A percentile compares a stretch with the other conserved stretches of the same genome.
Evolutionary conservation across 2,113 vertebrate genomes (phyloP).

Genomic region (Brevimyrus niger): DNA sequence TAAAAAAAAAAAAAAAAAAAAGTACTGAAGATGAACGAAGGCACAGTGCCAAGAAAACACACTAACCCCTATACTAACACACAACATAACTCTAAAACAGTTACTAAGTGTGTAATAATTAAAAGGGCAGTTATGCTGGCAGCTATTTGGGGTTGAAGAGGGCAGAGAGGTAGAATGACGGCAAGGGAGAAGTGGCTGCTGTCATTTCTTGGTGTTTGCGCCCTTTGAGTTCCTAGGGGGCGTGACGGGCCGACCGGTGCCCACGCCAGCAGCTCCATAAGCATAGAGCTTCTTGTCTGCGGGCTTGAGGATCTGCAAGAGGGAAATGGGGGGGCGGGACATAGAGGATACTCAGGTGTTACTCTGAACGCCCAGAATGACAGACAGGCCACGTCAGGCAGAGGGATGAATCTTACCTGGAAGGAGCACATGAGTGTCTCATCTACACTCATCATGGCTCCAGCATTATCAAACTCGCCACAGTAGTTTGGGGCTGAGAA

Average conservation of each 20-base stretch:
- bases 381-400: background rate
- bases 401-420: conserved; percentile 61
- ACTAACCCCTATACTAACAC: background rate
- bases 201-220: conserved; percentile 89
- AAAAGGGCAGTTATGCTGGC: conserved; percentile 51
- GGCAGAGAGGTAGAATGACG: conserved; percentile 51
- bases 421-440: conserved; percentile 97
- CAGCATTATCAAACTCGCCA: conserved; percentile 92
- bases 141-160: conserved; percentile 45
- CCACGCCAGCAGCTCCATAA: conserved; percentile 75
- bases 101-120: background rate
- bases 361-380: background rate
- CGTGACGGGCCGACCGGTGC: conserved; percentile 81
- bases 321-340: background rate
- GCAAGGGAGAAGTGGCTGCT: conserved; percentile 34
- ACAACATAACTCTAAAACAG: conserved; percentile 13
- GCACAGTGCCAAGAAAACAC: background rate
- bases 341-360: background rate
- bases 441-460: conserved; percentile 95
- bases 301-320: conserved; percentile 82
- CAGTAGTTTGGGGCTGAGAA: conserved; percentile 97
- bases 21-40: background rate
- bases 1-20: background rate
- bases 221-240: conserved; percentile 83
- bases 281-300: conserved; percentile 94